A percentile compares a stretch with the other conserved stretches of the same genome.
phyloP scores from a whole-genome alignment of 2,113 vertebrate species.

The Trichomycterus rosablanca region DNA sequence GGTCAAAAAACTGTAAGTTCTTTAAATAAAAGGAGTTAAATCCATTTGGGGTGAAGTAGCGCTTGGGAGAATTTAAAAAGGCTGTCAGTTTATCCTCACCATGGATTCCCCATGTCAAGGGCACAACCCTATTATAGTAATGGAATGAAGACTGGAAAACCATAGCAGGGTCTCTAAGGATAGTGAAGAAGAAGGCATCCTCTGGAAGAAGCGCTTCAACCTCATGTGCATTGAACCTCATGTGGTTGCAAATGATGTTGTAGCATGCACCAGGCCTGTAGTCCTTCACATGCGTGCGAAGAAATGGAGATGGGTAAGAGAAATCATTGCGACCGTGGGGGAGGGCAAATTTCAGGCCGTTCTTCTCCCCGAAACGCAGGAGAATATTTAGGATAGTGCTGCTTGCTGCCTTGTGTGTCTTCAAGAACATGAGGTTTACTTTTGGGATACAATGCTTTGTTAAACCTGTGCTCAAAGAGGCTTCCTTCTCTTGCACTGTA shows the following conservation, averaged over 20 bases:
- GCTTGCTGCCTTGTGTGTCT: constrained; percentile 94
- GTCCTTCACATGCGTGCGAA: constrained; percentile 77
- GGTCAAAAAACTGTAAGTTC: constrained; percentile 89
- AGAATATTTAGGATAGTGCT: constrained; percentile 96
- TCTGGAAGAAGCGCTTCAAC: constrained; percentile 75
- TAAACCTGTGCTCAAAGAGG: constrained; percentile 3
- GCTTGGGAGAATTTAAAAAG: constrained; percentile 75
- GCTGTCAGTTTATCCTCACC: constrained; percentile 73
- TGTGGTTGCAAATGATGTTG: constrained; percentile 92
- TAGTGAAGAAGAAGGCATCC: constrained; percentile 75
- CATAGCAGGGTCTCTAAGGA: constrained; percentile 82
- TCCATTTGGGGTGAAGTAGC: constrained; percentile 73
- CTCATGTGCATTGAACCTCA: constrained; percentile 83
- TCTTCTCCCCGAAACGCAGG: constrained; percentile 89
- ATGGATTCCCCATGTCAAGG: constrained; percentile 80
- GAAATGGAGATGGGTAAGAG: constrained; percentile 81
- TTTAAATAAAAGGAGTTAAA: constrained; percentile 90
- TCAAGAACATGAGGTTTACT: constrained; percentile 88
- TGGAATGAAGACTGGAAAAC: constrained; percentile 94
- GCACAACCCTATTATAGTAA: constrained; percentile 78
- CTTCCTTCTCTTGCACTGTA: fast-evolving
- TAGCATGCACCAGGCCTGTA: constrained; percentile 82
- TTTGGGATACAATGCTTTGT: constrained; percentile 65
- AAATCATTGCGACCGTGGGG: constrained; percentile 87
- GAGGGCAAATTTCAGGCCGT: constrained; percentile 82